phyloP scores from a whole-genome alignment of 2,797 vertebrate genomes.

The Monodelphis domestica region DNA sequence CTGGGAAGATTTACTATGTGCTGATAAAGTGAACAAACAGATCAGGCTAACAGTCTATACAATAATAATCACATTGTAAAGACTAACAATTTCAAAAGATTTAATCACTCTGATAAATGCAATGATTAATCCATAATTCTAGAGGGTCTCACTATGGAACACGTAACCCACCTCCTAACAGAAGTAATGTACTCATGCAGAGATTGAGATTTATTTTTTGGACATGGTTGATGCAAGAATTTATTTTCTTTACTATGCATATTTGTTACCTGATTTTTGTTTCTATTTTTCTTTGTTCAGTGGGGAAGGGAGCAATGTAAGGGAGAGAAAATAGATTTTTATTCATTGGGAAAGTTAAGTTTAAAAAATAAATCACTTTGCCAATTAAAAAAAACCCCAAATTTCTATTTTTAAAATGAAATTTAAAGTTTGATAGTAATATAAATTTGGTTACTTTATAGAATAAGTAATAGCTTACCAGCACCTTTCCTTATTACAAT shows the following conservation, averaged over 20 bases:
- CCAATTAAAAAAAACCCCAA: too few species aligned
- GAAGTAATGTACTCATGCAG: too few species aligned
- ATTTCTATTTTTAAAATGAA: too few species aligned
- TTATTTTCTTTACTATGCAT: neutral
- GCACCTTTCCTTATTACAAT: too few species aligned
- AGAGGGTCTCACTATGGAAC: too few species aligned
- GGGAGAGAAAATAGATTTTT: neutral
- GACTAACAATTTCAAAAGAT: neutral
- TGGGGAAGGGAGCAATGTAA: neutral
- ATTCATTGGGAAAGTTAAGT: neutral
- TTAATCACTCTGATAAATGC: neutral
- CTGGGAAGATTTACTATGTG: neutral
- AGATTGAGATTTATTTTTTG: neutral
- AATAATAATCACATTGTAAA: neutral
- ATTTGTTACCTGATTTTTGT: neutral
- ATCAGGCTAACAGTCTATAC: neutral
- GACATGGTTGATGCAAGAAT: neutral
- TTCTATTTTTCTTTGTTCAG: neutral
- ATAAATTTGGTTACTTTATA: too few species aligned
- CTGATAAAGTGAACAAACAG: neutral
- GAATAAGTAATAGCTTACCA: too few species aligned
- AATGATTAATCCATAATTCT: too few species aligned
- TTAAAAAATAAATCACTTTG: neutral
- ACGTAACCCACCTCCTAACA: too few species aligned
- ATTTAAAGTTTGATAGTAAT: too few species aligned